phyloP scores from a whole-genome alignment of 2,797 vertebrate genomes.

The Notolepis coatsorum region DNA sequence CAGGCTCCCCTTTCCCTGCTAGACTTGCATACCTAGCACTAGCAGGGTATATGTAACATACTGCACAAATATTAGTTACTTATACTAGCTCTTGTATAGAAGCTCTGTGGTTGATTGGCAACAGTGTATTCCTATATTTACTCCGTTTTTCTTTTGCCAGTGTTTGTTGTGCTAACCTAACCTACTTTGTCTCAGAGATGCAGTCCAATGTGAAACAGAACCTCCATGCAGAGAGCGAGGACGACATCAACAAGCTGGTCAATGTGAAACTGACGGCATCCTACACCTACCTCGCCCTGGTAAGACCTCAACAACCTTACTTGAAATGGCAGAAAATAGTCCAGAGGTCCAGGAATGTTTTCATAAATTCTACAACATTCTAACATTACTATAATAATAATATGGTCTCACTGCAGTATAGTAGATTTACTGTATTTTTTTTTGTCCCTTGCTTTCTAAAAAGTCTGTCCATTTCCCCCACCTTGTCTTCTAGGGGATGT shows the following conservation, averaged over 20 bases:
- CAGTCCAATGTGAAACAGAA: conserved; percentile 79
- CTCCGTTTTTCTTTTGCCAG: no score
- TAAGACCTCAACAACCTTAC: conserved; percentile 25
- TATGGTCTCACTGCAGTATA: no score
- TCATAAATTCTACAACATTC: neutral
- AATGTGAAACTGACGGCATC: conserved; percentile 79
- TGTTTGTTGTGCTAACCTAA: no score
- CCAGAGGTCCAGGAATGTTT: neutral
- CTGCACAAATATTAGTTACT: no score
- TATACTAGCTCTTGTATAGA: no score
- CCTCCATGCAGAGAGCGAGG: conserved; percentile 73
- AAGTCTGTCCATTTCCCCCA: neutral
- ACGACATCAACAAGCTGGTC: conserved; percentile 78
- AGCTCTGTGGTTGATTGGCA: no score
- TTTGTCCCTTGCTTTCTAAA: neutral
- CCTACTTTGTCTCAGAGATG: conserved; percentile 66
- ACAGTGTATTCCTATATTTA: no score
- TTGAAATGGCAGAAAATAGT: neutral
- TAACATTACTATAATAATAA: neutral
- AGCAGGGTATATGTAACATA: no score
- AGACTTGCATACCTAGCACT: no score
- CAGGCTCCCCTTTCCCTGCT: no score
- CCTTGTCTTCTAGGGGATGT: conserved; percentile 76
- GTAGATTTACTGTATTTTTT: no score
- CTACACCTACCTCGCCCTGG: conserved; percentile 79